These are phyloP conservation scores for Aphodius granarius DNA, from an alignment of 2,888 invertebrate genomes.

Conservation along the genomic window DNA sequence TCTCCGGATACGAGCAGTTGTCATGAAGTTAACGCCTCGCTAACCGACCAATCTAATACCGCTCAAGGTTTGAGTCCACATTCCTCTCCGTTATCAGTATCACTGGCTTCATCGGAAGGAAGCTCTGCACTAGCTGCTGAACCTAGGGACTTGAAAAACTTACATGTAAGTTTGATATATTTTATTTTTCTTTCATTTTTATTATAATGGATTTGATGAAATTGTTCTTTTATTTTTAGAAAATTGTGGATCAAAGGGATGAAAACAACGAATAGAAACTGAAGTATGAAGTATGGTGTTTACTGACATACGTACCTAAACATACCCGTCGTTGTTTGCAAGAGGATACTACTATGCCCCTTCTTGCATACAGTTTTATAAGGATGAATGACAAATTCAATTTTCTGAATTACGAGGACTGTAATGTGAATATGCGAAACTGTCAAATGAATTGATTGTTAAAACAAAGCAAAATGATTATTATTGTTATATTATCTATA, in stretches of 20 bases:
- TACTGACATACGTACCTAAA: constrained; percentile 8
- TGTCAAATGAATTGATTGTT: constrained; percentile 36
- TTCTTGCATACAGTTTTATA: constrained; percentile 7
- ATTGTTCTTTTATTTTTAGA: constrained; percentile 29
- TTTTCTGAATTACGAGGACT: constrained; percentile 1
- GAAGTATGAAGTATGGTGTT: constrained; percentile 12
- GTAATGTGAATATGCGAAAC: constrained; percentile 32
- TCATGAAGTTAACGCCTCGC: constrained; percentile 55
- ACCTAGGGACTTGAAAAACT: constrained; percentile 61
- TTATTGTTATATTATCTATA: constrained; percentile 39
- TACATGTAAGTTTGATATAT: constrained; percentile 54
- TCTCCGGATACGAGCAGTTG: constrained; percentile 56
- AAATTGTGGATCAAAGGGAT: constrained; percentile 37
- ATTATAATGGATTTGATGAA: neutral
- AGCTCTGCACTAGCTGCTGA: constrained; percentile 50
- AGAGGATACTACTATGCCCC: constrained; percentile 1
- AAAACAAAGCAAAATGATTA: constrained; percentile 31
- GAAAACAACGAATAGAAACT: constrained; percentile 20
- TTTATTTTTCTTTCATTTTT: neutral
- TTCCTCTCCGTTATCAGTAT: constrained; percentile 65
- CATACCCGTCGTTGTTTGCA: constrained; percentile 6
- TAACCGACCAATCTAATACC: constrained; percentile 53
- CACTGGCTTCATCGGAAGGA: constrained; percentile 63
- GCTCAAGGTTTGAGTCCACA: constrained; percentile 51
- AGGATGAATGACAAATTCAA: constrained; percentile 8